These are phyloP conservation scores for Agrilus planipennis DNA, from an alignment of 1,140 invertebrate species.

Conservation along the genomic window DNA sequence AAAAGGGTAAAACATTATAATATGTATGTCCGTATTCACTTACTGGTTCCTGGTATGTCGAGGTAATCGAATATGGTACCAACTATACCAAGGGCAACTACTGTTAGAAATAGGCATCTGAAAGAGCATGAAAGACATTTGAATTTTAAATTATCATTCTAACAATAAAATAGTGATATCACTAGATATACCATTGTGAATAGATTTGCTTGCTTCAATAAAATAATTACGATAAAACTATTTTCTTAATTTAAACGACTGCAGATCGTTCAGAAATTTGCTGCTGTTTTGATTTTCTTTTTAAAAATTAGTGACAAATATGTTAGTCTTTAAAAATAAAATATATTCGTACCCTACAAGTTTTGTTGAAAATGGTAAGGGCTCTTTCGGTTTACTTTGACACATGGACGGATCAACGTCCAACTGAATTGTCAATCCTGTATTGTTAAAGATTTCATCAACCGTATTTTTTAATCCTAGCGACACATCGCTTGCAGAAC, in stretches of 20 bases:
- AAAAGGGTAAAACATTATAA: too few species aligned
- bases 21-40: too few species aligned
- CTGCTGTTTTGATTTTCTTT: not conserved
- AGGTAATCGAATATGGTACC: too few species aligned
- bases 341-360: conserved; percentile 36
- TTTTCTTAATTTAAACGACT: not conserved
- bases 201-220: not conserved
- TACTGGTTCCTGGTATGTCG: too few species aligned
- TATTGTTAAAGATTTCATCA: conserved; percentile 23
- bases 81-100: too few species aligned
- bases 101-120: too few species aligned
- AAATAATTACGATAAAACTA: not conserved
- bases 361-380: conserved; percentile 33
- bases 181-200: not conserved
- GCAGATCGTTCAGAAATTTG: not conserved
- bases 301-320: too few species aligned
- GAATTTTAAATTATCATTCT: too few species aligned
- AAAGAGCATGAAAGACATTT: too few species aligned
- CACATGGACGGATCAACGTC: conserved; percentile 46
- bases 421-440: conserved; percentile 39
- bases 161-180: not conserved
- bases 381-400: conserved; percentile 26
- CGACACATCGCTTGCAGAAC: conserved; percentile 43
- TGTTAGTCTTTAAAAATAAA: too few species aligned
- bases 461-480: conserved; percentile 31